phyloP scores from a whole-genome alignment of 2,888 invertebrate genomes.

The Fissipunctia ypsillon region DNA sequence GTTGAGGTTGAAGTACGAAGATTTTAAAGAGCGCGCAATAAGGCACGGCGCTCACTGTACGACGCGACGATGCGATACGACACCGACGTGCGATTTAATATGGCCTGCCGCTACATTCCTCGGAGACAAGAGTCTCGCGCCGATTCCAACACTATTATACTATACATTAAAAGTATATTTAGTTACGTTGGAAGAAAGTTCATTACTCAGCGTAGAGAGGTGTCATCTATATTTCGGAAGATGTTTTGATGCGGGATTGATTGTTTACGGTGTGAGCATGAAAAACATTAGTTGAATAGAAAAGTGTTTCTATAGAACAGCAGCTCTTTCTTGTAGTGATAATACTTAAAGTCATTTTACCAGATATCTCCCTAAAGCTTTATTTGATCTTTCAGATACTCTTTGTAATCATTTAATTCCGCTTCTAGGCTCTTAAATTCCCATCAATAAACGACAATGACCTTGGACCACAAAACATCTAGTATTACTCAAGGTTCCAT shows the following conservation, averaged over 20 bases:
- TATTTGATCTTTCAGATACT: neutral
- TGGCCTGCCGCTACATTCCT: constrained; percentile 65
- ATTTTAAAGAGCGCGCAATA: constrained; percentile 73
- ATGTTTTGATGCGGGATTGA: constrained; percentile 21
- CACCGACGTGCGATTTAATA: constrained; percentile 71
- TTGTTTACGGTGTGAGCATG: constrained; percentile 17
- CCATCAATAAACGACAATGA: too few species aligned
- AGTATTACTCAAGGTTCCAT: too few species aligned
- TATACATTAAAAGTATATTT: constrained; percentile 32
- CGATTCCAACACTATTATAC: constrained; percentile 47
- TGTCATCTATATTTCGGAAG: constrained; percentile 20
- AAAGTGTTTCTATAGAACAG: neutral
- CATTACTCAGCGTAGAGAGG: constrained; percentile 34
- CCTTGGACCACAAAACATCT: too few species aligned
- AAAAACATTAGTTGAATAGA: neutral
- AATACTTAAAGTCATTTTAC: too few species aligned
- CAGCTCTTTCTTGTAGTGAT: neutral
- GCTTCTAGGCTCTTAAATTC: neutral
- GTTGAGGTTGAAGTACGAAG: constrained; percentile 65
- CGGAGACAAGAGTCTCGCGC: constrained; percentile 60
- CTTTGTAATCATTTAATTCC: neutral
- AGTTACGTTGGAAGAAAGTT: constrained; percentile 29
- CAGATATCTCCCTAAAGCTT: neutral
- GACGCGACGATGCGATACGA: constrained; percentile 22
- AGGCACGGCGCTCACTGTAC: constrained; percentile 41